Conservation (phyloP, 1,140 invertebrate genomes). For the Zaprionus gabonicus region DNA sequence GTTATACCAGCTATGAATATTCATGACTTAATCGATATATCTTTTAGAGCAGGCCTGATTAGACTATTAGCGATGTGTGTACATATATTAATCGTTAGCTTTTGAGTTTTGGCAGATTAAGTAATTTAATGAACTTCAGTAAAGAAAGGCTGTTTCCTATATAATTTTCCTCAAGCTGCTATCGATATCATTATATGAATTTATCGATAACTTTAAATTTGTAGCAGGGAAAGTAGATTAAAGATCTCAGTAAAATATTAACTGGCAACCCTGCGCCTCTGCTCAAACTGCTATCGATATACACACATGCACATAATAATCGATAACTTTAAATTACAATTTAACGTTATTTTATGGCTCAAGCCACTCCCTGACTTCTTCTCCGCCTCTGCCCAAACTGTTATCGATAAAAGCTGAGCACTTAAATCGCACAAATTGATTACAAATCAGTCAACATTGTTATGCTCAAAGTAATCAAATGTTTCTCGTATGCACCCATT, state of each 20-base stretch:
- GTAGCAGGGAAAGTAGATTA: neutral
- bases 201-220: neutral
- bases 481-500: neutral
- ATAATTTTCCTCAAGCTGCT: neutral
- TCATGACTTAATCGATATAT: too few species aligned
- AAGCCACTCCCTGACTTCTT: neutral
- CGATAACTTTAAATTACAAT: neutral
- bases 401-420: slow-evolving; percentile 9
- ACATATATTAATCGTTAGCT: neutral
- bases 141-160: too few species aligned
- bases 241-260: too few species aligned
- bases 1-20: neutral
- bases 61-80: neutral
- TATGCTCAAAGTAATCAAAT: slow-evolving; percentile 18
- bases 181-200: neutral
- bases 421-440: neutral
- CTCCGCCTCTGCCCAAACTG: neutral
- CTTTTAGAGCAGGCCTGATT: too few species aligned
- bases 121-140: too few species aligned
- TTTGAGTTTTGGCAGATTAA: neutral
- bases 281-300: too few species aligned
- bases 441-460: slow-evolving; percentile 25
- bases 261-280: too few species aligned
- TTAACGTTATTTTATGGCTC: neutral
- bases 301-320: too few species aligned